A percentile compares a stretch with the other conserved stretches of the same genome.
phyloP scores from a whole-genome alignment of 1,140 invertebrate genomes.

The Drosophila chauvacae region DNA sequence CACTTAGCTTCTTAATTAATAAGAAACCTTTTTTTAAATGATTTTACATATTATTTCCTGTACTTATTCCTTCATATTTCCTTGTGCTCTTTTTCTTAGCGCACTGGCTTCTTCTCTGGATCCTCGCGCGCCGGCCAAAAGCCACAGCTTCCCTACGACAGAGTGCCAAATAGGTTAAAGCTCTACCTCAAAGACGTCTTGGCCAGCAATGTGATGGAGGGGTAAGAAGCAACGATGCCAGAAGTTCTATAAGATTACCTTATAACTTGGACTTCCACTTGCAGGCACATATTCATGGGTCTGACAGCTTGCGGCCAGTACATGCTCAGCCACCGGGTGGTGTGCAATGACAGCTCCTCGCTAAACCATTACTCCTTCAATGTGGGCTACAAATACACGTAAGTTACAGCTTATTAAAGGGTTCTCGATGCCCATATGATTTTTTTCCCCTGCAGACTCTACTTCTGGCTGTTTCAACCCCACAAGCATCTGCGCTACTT shows the following conservation, averaged over 20 bases:
- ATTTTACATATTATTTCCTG: not conserved
- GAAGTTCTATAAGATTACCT: not conserved
- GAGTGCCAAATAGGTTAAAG: conserved; percentile 87
- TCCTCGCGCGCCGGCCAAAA: conserved; percentile 51
- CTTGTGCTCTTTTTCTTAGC: conserved; percentile 11
- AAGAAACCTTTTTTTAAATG: not conserved
- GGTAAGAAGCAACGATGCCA: conserved; percentile 60
- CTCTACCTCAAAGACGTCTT: conserved; percentile 87
- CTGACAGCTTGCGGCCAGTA: conserved; percentile 96
- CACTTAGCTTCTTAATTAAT: not conserved
- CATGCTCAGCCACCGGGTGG: conserved; percentile 93
- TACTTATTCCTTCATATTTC: not conserved
- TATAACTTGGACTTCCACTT: conserved; percentile 43
- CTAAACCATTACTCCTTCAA: conserved; percentile 80
- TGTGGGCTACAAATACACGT: conserved; percentile 83
- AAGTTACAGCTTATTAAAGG: not conserved
- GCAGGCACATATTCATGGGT: conserved; percentile 94
- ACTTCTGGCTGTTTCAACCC: conserved; percentile 83
- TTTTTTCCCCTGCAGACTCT: conserved; percentile 54
- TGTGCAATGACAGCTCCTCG: conserved; percentile 85
- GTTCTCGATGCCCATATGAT: not conserved
- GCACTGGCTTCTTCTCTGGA: conserved; percentile 68
- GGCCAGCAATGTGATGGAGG: conserved; percentile 83
- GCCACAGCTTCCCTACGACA: conserved; percentile 85
- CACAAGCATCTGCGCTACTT: conserved; percentile 72